A percentile compares a stretch with the other conserved stretches of the same genome.
These are phyloP conservation scores for Meda fulgida DNA, from an alignment of 2,797 vertebrate species.

Conservation along the genomic window DNA sequence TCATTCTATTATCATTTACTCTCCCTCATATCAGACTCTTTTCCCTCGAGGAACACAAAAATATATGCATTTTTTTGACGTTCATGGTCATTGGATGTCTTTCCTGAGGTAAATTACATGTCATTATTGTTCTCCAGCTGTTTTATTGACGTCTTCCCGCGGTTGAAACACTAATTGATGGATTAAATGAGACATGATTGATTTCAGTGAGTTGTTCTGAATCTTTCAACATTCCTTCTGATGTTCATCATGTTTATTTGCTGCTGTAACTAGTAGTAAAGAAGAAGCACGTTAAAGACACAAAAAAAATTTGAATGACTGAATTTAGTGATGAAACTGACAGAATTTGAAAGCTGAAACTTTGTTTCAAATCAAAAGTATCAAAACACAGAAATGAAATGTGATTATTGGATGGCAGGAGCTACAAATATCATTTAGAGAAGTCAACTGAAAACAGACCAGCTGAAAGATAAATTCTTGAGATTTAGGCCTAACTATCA, in stretches of 20 bases:
- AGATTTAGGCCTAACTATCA: neutral
- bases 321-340: too few species aligned
- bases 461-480: neutral
- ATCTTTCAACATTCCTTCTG: neutral
- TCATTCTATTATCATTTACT: neutral
- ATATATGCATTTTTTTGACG: too few species aligned
- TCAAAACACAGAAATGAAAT: neutral
- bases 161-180: neutral
- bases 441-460: neutral
- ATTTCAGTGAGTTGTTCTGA: too few species aligned
- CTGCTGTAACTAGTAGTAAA: too few species aligned
- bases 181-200: too few species aligned
- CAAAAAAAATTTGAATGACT: neutral
- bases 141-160: neutral
- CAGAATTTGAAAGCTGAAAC: neutral
- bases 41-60: neutral
- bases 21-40: neutral
- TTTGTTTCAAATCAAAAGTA: neutral
- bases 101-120: too few species aligned
- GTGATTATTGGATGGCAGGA: neutral
- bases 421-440: neutral
- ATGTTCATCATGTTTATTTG: neutral
- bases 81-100: too few species aligned
- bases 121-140: neutral
- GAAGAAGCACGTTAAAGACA: too few species aligned